Conservation (phyloP, 2,797 vertebrate species). For the Lepus oiostolus region DNA sequence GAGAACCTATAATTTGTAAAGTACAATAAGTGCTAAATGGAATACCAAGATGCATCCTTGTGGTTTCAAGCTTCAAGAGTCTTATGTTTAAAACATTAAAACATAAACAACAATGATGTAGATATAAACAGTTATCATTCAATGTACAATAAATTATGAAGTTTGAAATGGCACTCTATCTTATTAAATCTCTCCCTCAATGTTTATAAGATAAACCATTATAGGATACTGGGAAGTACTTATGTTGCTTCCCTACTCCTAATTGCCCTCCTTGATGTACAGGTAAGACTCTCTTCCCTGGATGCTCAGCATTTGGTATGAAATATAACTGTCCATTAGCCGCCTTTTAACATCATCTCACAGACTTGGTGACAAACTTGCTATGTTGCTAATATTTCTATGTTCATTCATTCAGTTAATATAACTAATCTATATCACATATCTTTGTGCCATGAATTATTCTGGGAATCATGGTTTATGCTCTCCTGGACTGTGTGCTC, state of each 20-base stretch:
- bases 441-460: neutral
- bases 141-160: neutral
- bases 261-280: neutral
- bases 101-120: neutral
- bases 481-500: neutral
- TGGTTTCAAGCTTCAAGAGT: neutral
- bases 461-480: neutral
- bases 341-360: neutral
- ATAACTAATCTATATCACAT: neutral
- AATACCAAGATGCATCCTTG: neutral
- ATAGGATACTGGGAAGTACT: neutral
- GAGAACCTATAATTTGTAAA: conserved; percentile 12
- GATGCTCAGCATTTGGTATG: neutral
- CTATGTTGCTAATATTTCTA: neutral
- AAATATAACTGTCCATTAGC: neutral
- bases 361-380: neutral
- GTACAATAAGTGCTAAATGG: neutral
- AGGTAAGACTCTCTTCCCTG: neutral
- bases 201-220: neutral
- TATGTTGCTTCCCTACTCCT: neutral
- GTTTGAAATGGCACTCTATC: neutral
- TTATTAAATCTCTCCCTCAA: neutral
- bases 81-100: neutral
- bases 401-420: neutral
- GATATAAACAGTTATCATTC: neutral